A percentile compares a stretch with the other conserved stretches of the same genome.
Evolutionary conservation across 1,140 invertebrate species (phyloP).

Genomic region (Ylistrum balloti): DNA sequence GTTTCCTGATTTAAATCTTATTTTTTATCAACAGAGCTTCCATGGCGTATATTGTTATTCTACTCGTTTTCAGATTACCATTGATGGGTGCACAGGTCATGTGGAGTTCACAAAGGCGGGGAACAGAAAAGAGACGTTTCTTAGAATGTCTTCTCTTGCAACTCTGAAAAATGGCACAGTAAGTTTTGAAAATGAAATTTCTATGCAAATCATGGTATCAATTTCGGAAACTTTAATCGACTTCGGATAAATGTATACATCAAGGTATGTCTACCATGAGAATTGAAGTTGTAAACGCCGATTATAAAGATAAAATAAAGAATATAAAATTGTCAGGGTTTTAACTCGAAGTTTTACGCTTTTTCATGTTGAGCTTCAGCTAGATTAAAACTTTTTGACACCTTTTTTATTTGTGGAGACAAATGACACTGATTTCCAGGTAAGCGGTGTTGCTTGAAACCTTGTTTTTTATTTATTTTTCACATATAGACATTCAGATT

Average conservation of each 20-base stretch:
- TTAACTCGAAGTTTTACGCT: background rate
- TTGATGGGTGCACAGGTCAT: conserved; percentile 76
- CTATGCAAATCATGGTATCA: background rate
- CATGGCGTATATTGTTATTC: background rate
- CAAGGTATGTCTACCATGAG: too few relatives aligned
- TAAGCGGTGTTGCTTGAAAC: background rate
- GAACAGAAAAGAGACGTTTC: conserved; percentile 72
- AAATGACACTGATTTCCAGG: background rate
- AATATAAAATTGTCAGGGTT: too few relatives aligned
- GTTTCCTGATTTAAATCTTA: background rate
- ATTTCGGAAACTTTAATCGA: background rate
- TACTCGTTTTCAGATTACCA: conserved; percentile 60
- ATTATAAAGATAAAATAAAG: background rate
- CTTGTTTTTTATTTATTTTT: background rate
- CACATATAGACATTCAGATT: background rate
- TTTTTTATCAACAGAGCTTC: background rate
- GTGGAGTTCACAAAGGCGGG: conserved; percentile 70
- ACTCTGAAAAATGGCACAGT: conserved; percentile 72
- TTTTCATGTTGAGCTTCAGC: background rate
- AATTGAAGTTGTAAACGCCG: too few relatives aligned
- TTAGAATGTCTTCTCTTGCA: conserved; percentile 72
- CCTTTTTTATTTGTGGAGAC: background rate
- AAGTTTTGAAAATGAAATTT: conserved; percentile 50
- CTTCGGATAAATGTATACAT: too few relatives aligned
- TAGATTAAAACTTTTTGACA: background rate